Conservation (phyloP, 2,797 vertebrate species). For the Thalassophryne amazonica region DNA sequence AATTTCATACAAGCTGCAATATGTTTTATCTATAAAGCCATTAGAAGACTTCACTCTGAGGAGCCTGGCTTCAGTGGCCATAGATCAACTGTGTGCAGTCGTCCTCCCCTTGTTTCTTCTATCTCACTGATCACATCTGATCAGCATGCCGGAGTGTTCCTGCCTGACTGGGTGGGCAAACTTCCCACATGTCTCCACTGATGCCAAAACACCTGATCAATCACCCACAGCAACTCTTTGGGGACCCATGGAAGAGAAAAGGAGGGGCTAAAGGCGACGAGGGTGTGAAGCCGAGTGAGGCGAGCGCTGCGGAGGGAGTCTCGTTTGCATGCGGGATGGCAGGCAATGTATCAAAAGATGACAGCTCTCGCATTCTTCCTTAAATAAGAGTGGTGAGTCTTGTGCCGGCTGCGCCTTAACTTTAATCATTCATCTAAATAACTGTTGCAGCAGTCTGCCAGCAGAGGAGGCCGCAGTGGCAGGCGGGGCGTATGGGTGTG, state of each 20-base stretch:
- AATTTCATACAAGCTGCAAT: slow-evolving; percentile 10
- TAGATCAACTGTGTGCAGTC: slow-evolving; percentile 55
- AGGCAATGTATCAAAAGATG: slow-evolving; percentile 83
- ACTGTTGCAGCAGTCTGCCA: slow-evolving; percentile 68
- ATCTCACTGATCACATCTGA: slow-evolving; percentile 54
- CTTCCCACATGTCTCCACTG: slow-evolving; percentile 48
- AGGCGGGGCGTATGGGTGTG: slow-evolving; percentile 21
- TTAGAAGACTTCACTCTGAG: slow-evolving; percentile 36
- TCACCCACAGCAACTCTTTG: slow-evolving; percentile 58
- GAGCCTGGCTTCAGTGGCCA: slow-evolving; percentile 51
- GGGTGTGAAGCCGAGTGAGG: neutral
- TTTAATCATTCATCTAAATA: slow-evolving; percentile 87
- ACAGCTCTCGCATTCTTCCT: slow-evolving; percentile 78
- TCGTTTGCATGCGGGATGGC: slow-evolving; percentile 76
- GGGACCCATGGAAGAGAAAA: slow-evolving; percentile 27
- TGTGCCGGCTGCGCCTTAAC: slow-evolving; percentile 73
- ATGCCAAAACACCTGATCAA: slow-evolving; percentile 68
- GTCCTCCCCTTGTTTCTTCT: slow-evolving; percentile 45
- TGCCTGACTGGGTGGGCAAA: slow-evolving; percentile 38
- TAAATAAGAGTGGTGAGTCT: slow-evolving; percentile 78
- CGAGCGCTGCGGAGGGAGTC: slow-evolving; percentile 20
- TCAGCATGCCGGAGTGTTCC: slow-evolving; percentile 41
- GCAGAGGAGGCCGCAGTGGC: slow-evolving; percentile 21
- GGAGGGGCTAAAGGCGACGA: slow-evolving; percentile 6
- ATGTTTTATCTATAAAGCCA: slow-evolving; percentile 38